Base-by-base conservation (phyloP, 2,797 vertebrate genomes). In the Mus caroli region DNA sequence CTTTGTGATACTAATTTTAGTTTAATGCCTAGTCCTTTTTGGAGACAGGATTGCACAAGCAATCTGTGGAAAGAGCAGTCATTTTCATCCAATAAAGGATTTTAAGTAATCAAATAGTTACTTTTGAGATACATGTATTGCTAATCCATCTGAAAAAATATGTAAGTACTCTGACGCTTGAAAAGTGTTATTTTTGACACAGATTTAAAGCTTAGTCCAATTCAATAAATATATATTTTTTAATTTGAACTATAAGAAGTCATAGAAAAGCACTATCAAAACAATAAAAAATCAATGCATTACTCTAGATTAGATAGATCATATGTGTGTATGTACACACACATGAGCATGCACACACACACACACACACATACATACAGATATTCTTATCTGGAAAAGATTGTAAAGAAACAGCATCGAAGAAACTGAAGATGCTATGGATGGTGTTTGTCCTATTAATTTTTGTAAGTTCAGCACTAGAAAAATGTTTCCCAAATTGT, bases 21-120 rank as follows among this genome's bases (percentile, higher is more conserved):
- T 87, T 90, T 76, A 62, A 56, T 90, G 11, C 13, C 4, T 28
- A 78, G 19, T 71, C 10, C 8, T 86, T 43, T 82, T 86, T 94
- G 69, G 88, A 13, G 6, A 88, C 3, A 64, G 3, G 24, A 31
- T 62, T 92, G 31, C 88, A 14, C 40, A 88, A 79, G 62, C 0
- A 34, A 40, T 20, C 6, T 46, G 37, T 58, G 19, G 9, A 71
- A 90, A 77, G 5, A 94, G 2, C 60, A 92, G 37, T 90, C 3
- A 88, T 10, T 92, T 84, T 43, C 64, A 90, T 19, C 79, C 26
- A 90, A 31, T 80, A 73, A 80, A 69, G 0, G 60, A 82, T 7
- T 62, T 84, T 92, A 96, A 92, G 19, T 24, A 75, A 96, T 92
- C 14, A 83, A 56, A 54, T 26, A 71, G 56, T 13, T 67, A 85